Evolutionary conservation across 1,140 invertebrate genomes (phyloP).

Genomic region (Euwallacea fornicatus): DNA sequence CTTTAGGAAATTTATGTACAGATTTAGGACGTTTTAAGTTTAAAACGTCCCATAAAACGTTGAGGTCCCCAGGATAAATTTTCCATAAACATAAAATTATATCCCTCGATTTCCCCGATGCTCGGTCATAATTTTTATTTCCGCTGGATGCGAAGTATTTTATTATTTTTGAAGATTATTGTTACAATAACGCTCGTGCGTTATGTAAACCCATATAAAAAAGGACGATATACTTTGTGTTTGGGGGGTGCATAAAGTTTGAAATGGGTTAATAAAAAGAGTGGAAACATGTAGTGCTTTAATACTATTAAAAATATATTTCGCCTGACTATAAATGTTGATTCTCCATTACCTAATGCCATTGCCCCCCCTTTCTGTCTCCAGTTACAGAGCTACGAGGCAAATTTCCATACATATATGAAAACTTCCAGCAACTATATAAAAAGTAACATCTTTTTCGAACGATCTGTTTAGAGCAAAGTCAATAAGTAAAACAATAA

Average conservation of each 20-base stretch:
- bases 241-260: slow-evolving; percentile 12
- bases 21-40: slow-evolving; percentile 40
- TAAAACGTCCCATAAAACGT: slow-evolving; percentile 38
- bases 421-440: neutral
- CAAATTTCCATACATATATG: slow-evolving; percentile 5
- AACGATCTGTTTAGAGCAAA: slow-evolving; percentile 7
- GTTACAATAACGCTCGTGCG: slow-evolving; percentile 19
- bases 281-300: slow-evolving; percentile 5
- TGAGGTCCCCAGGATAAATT: slow-evolving; percentile 37
- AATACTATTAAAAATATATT: too few species aligned
- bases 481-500: slow-evolving; percentile 13
- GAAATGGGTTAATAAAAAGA: slow-evolving; percentile 26
- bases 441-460: slow-evolving; percentile 4
- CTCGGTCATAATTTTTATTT: slow-evolving; percentile 30
- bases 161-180: slow-evolving; percentile 33
- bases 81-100: slow-evolving; percentile 41
- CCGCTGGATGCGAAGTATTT: slow-evolving; percentile 25
- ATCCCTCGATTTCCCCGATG: slow-evolving; percentile 32
- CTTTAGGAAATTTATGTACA: slow-evolving; percentile 37
- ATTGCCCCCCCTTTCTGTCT: too few species aligned
- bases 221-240: slow-evolving; percentile 16
- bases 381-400: too few species aligned
- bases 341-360: too few species aligned
- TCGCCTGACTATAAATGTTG: too few species aligned
- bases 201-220: slow-evolving; percentile 30